Evolutionary conservation across 2,113 vertebrate species (phyloP), one percentile per base, ranked within the genome.

Genomic region (Acanthochromis polyacanthus): DNA sequence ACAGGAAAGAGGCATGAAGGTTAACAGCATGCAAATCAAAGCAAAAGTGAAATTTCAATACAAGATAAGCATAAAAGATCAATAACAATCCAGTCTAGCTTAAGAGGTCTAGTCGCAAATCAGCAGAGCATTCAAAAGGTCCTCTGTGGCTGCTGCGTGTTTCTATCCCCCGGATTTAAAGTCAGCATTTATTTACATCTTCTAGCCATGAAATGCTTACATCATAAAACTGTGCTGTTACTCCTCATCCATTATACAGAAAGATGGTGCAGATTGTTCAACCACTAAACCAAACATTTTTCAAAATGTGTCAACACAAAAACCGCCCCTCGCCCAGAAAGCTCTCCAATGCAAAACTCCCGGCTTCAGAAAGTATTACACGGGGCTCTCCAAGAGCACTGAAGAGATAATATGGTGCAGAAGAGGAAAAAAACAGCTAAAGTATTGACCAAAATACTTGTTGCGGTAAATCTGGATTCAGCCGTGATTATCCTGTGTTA

Each of bases 151-250:
- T 71, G 25, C 75, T 25, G 40, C 15, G 3, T 57, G 43, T 58
- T 60, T 43, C 53, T 2, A 23, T 73, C 53, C 30, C 30, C 59
- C 3, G 3, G 57, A 60, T 68, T 76, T 70, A 67, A 66, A 73
- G 74, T 83, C 72, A 73, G 72, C 78, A 70, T 55, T 88, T 89
- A 81, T 88, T 83, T 74, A 80, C 71, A 70, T 76, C 82, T 36
- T 71, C 22, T 43, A 78, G 72, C 58, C 74, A 74, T 69, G 77
- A 85, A 83, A 80, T 72, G 87, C 85, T 90, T 80, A 86, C 87
- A 84, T 88, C 74, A 78, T 79, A 82, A 74, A 84, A 79, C 59
- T 52, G 53, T 45, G 65, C 50, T 1, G 56, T 68, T 77, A 15
- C 71, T 81, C 43, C 46, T 62, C 45, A 68, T 83, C 56, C 52